Conservation (phyloP, 1,140 invertebrate genomes). For the Drosophila athabasca region DNA sequence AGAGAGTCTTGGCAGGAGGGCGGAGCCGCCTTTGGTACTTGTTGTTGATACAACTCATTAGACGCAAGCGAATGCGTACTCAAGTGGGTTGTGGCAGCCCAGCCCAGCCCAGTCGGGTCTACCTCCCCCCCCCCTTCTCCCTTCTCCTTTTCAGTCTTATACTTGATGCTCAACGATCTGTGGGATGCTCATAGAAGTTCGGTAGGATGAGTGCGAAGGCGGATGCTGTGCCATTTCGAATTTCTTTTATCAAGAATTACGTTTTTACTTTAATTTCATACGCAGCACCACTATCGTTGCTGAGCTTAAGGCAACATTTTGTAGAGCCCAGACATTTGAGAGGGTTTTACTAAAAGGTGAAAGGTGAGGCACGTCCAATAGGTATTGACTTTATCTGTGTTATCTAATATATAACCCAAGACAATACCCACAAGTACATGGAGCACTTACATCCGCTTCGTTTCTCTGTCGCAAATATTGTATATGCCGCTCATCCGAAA, state of each 20-base stretch:
- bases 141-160: neutral
- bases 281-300: too few relatives aligned
- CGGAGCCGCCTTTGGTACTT: constrained; percentile 46
- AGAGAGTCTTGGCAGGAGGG: constrained; percentile 45
- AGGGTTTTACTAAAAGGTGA: too few relatives aligned
- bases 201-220: neutral
- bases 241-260: neutral
- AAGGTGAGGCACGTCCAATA: too few relatives aligned
- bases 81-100: constrained; percentile 59
- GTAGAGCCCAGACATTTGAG: too few relatives aligned
- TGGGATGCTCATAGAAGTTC: constrained; percentile 1
- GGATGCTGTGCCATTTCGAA: constrained; percentile 27
- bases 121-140: neutral
- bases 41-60: constrained; percentile 81
- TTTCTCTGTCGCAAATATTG: too few relatives aligned
- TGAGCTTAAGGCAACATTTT: too few relatives aligned
- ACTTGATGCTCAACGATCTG: constrained; percentile 23
- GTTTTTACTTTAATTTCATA: too few relatives aligned
- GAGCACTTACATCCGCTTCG: too few relatives aligned
- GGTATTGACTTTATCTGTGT: too few relatives aligned
- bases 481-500: too few relatives aligned
- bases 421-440: too few relatives aligned
- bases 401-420: too few relatives aligned
- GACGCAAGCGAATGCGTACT: constrained; percentile 77
- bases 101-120: constrained; percentile 16